Evolutionary conservation across 2,797 vertebrate species (phyloP), one percentile per base, ranked within the genome.

Genomic region (Chaunax sp.): DNA sequence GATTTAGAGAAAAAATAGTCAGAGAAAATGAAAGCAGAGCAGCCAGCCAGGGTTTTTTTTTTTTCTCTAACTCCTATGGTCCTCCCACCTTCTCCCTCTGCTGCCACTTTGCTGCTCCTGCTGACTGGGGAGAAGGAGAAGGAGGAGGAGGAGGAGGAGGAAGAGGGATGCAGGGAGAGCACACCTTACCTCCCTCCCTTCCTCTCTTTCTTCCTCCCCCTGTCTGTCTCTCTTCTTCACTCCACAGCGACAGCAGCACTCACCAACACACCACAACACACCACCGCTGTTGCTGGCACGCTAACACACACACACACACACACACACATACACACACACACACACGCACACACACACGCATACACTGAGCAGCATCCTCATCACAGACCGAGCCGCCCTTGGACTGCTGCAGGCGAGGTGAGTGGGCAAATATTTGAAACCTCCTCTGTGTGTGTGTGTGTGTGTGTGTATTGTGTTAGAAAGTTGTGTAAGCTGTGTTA

Each of bases 101-200:
- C 83, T 91, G 86, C 84, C 81, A 84, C 83, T 86, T 83, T 83
- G 75, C 87, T 87, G 77, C 82, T 83, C 80, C 85, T 84, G 76
- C 71, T 75, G 69, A 64, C 72, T 51, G 50, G 45, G 49, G 79
- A 55, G 66, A 67, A 67, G 75, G 56, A 65, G 51, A 65, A 63
- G 55, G 63, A 71, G 60, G 63, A 69, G 58, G 73, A 72, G 72
- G 63, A 78, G 74, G 81, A 78, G 64, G 84, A 85, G 56, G 88
- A 86, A 86, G 86, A 92, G 87, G 90, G 94, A 94, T 94, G 92
- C 90, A 84, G 90, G 87, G 79, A 72, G 82, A 87, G 83, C 85
- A 92, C 93, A 94, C 93, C 93, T 94, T 94, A 90, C 90, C 89
- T 89, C 90, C 90, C 88, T 83, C 61, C 66, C 79, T 82, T 65